These are phyloP conservation scores for Lethrus apterus DNA, from an alignment of 1,140 invertebrate genomes.

Conservation along the genomic window DNA sequence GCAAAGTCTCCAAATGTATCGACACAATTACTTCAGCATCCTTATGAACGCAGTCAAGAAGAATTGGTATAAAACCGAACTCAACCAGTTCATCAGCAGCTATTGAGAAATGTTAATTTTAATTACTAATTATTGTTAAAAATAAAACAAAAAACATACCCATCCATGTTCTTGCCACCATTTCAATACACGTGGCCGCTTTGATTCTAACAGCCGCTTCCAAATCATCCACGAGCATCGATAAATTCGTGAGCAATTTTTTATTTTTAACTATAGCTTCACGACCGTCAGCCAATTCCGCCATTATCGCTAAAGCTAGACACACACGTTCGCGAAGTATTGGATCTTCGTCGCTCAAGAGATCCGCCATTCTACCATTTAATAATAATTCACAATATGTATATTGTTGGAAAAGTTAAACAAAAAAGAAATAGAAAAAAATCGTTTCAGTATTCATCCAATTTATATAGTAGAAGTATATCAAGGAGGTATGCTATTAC, in stretches of 20 bases:
- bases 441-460: too few species aligned
- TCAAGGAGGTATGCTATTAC: too few species aligned
- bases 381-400: constrained; percentile 5
- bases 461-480: too few species aligned
- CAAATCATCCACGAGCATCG: constrained; percentile 22
- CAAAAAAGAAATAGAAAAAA: too few species aligned
- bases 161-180: constrained; percentile 27
- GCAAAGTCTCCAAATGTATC: constrained; percentile 28
- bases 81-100: constrained; percentile 31
- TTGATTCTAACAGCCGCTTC: constrained; percentile 25
- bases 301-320: constrained; percentile 25
- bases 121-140: background rate
- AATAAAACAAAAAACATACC: background rate
- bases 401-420: too few species aligned
- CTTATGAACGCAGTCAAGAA: constrained; percentile 24
- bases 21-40: constrained; percentile 21
- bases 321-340: constrained; percentile 28
- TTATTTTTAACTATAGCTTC: constrained; percentile 28
- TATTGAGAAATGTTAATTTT: constrained; percentile 5
- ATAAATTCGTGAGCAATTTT: constrained; percentile 24
- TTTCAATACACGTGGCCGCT: constrained; percentile 24
- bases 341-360: constrained; percentile 23
- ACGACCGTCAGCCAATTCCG: constrained; percentile 26
- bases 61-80: constrained; percentile 25
- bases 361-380: constrained; percentile 24